A percentile compares a stretch with the other conserved stretches of the same genome.
Conservation (phyloP, 2,888 invertebrate species). For the Apotomis betuletana region DNA sequence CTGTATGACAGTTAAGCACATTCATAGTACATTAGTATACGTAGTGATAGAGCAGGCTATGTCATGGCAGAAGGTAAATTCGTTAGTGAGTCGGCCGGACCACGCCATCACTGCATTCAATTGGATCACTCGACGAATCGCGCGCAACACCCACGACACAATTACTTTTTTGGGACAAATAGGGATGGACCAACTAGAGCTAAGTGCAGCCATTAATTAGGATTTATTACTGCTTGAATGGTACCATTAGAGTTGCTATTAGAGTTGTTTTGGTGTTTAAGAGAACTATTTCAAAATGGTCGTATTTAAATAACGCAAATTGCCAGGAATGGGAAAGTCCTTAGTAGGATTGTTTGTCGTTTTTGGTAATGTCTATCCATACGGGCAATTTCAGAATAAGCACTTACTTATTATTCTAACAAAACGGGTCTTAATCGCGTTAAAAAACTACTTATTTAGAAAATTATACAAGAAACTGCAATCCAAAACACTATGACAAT, state of each 20-base stretch:
- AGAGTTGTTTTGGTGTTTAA: conserved; percentile 17
- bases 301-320: not conserved
- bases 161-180: conserved; percentile 45
- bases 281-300: conserved; percentile 3
- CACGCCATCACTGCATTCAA: conserved; percentile 44
- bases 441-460: no score
- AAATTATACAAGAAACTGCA: no score
- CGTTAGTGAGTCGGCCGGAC: conserved; percentile 50
- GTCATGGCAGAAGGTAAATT: conserved; percentile 50
- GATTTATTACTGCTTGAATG: conserved; percentile 41
- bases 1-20: conserved; percentile 4
- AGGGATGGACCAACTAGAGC: conserved; percentile 36
- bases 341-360: not conserved
- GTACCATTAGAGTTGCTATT: not conserved
- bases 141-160: conserved; percentile 48
- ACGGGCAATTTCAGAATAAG: not conserved
- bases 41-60: not conserved
- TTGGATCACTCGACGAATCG: conserved; percentile 53
- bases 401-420: not conserved
- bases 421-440: no score
- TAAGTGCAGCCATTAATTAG: conserved; percentile 41
- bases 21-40: conserved; percentile 1
- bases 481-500: no score
- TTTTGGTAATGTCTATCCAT: not conserved
- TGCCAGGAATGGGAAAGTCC: not conserved